phyloP scores from a whole-genome alignment of 23 tunicate species.

The Styela clava region DNA sequence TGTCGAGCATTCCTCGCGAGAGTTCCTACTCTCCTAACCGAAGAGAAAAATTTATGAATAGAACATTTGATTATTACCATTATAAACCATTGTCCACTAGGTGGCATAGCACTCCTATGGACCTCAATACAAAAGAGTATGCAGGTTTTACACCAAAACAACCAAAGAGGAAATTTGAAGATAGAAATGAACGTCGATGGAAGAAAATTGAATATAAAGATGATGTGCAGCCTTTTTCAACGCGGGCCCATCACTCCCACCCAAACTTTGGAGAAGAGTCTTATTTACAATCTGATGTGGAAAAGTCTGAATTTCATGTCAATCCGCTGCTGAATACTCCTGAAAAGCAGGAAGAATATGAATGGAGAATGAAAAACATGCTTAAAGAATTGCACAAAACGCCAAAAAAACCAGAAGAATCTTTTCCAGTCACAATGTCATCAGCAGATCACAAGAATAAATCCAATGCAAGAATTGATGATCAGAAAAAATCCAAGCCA shows the following conservation, averaged over 20 bases:
- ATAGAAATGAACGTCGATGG: background rate
- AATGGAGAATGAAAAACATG: slow-evolving; percentile 26
- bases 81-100: background rate
- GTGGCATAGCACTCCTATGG: background rate
- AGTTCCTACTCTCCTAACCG: background rate
- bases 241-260: background rate
- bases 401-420: background rate
- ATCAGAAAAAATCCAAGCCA: background rate
- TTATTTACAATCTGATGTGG: background rate
- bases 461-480: background rate
- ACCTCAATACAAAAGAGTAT: background rate
- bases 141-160: background rate
- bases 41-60: background rate
- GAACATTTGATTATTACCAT: background rate
- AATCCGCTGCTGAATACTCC: slow-evolving; percentile 5
- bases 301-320: background rate
- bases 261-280: background rate
- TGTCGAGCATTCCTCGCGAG: background rate
- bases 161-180: background rate
- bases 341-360: slow-evolving; percentile 14
- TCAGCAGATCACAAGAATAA: background rate
- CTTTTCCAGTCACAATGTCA: background rate
- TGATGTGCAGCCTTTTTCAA: background rate
- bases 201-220: background rate
- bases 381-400: slow-evolving; percentile 4